Conservation (phyloP, 2,113 vertebrate species). For the Laticauda laticaudata region DNA sequence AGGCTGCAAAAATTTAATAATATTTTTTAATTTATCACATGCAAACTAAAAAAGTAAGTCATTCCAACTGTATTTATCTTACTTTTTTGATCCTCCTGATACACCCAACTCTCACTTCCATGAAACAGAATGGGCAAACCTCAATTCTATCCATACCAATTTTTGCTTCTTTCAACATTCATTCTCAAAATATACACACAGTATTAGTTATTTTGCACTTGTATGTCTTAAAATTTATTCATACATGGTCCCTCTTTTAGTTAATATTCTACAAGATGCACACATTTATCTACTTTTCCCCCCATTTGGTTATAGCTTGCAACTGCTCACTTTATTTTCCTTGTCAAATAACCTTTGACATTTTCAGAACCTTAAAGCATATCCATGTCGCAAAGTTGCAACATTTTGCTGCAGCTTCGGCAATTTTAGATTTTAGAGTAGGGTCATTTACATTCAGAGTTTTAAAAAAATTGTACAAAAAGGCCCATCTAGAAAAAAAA, state of each 20-base stretch:
- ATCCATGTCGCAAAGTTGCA: not conserved
- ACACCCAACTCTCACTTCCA: not conserved
- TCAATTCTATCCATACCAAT: not conserved
- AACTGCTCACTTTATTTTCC: not conserved
- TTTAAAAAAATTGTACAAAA: not conserved
- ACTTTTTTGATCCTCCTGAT: not conserved
- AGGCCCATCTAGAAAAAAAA: not conserved
- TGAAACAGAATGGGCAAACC: not conserved
- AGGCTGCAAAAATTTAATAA: too few relatives aligned
- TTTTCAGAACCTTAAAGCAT: not conserved
- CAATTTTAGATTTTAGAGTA: not conserved
- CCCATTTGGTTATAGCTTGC: not conserved
- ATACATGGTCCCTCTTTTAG: not conserved
- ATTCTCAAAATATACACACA: not conserved
- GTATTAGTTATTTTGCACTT: not conserved
- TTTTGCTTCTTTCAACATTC: not conserved
- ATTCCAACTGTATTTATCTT: not conserved
- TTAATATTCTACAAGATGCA: not conserved
- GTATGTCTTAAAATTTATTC: not conserved
- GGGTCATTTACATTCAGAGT: not conserved
- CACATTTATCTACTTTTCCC: not conserved
- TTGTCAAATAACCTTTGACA: not conserved
- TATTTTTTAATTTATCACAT: not conserved
- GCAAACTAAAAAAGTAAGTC: not conserved
- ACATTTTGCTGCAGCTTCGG: not conserved